A percentile compares a stretch with the other conserved stretches of the same genome.
phyloP scores from a whole-genome alignment of 1,140 invertebrate genomes.

The Pogonomyrmex barbatus region DNA sequence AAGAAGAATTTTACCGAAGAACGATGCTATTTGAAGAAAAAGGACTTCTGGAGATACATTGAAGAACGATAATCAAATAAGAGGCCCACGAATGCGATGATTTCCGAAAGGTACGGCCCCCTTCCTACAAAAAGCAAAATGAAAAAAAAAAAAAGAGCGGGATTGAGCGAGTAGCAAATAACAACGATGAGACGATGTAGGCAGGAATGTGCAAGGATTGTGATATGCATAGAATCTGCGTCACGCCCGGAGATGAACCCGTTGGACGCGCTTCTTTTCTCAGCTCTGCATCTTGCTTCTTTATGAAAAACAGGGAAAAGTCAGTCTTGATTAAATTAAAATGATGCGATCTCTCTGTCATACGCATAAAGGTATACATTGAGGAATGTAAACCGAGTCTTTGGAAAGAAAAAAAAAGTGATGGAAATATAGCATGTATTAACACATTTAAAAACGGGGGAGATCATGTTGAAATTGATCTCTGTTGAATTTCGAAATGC shows the following conservation, averaged over 20 bases:
- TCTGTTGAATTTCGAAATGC: not conserved
- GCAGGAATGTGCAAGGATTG: constrained; percentile 48
- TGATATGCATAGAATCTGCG: constrained; percentile 30
- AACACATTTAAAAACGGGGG: no score
- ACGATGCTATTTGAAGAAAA: constrained; percentile 8
- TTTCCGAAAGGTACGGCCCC: constrained; percentile 63
- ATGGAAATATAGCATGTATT: not conserved
- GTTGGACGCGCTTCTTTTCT: constrained; percentile 55
- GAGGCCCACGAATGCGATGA: constrained; percentile 48
- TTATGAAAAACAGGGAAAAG: not conserved
- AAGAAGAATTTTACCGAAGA: constrained; percentile 21
- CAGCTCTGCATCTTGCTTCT: not conserved
- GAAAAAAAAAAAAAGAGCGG: constrained; percentile 37
- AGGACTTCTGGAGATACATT: not conserved
- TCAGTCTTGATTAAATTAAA: not conserved
- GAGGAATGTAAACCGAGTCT: not conserved
- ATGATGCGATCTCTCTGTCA: not conserved
- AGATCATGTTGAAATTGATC: not conserved
- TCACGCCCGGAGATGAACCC: constrained; percentile 6
- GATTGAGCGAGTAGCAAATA: constrained; percentile 15
- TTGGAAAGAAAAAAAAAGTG: not conserved
- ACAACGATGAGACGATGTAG: constrained; percentile 39
- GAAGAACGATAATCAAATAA: constrained; percentile 59
- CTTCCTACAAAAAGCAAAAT: constrained; percentile 46
- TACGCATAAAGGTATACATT: not conserved